Evolutionary conservation across 2,113 vertebrate species (phyloP).

Genomic region (Chrysochloris asiatica): DNA sequence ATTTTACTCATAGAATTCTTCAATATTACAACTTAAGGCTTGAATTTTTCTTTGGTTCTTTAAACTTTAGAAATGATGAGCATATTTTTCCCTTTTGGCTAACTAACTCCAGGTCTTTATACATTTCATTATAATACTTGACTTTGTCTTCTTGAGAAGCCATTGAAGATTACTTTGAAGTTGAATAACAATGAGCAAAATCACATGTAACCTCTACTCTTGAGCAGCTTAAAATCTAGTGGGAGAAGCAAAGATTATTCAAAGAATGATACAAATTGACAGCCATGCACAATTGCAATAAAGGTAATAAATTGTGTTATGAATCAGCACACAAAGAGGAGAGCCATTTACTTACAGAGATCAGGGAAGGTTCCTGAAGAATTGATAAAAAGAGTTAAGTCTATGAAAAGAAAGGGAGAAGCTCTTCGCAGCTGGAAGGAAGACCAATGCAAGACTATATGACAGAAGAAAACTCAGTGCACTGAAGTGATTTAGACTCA

Average conservation of each 20-base stretch:
- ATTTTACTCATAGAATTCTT: too few relatives aligned
- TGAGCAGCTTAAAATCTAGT: not conserved
- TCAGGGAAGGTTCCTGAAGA: not conserved
- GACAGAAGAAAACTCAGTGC: not conserved
- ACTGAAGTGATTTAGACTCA: not conserved
- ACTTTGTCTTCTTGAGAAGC: too few relatives aligned
- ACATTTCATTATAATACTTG: too few relatives aligned
- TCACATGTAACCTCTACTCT: not conserved
- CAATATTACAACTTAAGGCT: too few relatives aligned
- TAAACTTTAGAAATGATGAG: too few relatives aligned
- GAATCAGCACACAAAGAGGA: not conserved
- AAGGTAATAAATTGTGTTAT: too few relatives aligned
- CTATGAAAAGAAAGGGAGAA: not conserved
- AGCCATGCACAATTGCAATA: not conserved
- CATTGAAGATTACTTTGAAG: too few relatives aligned
- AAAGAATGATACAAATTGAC: not conserved
- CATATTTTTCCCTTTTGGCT: too few relatives aligned
- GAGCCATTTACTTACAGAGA: not conserved
- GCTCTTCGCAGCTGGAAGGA: accelerated
- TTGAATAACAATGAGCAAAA: not conserved
- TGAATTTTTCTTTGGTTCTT: too few relatives aligned
- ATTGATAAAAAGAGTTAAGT: not conserved
- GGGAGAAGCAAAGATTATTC: not conserved
- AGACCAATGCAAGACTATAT: not conserved
- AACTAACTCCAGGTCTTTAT: too few relatives aligned